phyloP scores from a whole-genome alignment of 2,113 vertebrate species.

The Malurus elegans region DNA sequence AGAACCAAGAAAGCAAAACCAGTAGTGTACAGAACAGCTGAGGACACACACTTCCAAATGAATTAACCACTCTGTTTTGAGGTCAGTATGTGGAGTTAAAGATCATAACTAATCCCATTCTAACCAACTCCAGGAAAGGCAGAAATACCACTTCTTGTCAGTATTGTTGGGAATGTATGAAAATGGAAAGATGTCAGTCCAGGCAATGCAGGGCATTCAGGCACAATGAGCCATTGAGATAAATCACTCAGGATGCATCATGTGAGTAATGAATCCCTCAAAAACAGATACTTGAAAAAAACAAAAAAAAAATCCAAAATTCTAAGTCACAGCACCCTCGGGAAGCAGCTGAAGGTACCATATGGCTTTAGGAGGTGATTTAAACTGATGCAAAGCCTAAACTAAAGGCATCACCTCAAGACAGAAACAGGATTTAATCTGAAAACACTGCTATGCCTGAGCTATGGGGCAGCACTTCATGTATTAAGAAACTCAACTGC shows the following conservation, averaged over 20 bases:
- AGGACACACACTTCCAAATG: neutral
- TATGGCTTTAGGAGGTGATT: neutral
- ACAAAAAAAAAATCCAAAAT: neutral
- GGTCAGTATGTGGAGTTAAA: neutral
- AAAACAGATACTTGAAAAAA: neutral
- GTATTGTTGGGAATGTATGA: neutral
- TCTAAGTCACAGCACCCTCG: neutral
- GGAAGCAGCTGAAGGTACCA: neutral
- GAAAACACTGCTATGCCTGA: neutral
- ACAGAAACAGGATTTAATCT: neutral
- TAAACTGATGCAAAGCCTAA: neutral
- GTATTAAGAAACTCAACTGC: neutral
- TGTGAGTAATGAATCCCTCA: neutral
- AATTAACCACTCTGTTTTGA: neutral
- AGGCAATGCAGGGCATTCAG: neutral
- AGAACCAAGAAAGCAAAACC: neutral
- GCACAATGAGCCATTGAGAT: neutral
- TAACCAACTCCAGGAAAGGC: neutral
- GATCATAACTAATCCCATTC: neutral
- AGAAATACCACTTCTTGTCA: neutral
- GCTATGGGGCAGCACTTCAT: neutral
- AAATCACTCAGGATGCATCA: neutral
- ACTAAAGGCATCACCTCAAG: neutral
- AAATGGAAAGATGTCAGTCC: neutral
- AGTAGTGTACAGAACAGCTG: neutral